Base-by-base conservation (phyloP, 2,113 vertebrate genomes). In the Miniopterus natalensis region DNA sequence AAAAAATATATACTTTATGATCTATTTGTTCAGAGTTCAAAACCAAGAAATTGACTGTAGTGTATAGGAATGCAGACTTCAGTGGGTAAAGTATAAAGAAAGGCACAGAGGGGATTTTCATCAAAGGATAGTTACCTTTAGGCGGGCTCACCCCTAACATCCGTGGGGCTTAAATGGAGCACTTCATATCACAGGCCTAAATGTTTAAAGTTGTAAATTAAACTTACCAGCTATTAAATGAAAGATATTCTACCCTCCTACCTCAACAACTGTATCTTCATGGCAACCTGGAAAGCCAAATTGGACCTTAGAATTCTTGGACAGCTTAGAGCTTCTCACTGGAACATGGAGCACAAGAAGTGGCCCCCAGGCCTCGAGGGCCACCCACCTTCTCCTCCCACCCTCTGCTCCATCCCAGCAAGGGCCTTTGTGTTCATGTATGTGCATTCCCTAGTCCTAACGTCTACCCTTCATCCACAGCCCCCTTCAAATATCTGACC, bases 321-420 rank as follows among this genome's bases (percentile, higher is more conserved):
- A 11, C 1, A 12, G 15, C 59, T 83, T 73, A 29, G 42, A 53
- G 10, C 10, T 59, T 85, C 70, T 78, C 42, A 1, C 29, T 65
- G 42, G 27, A 73, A 61, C 1, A 1, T 6, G 25, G 8, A 14
- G 31, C 27, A 8, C 8, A 29, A 17, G 55, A 63, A 13, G 1
- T 1, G 4, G 42, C 15, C 4, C 18, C 21, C 4, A 29, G n/a
- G 18, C 27, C 40, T 53, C 71, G 0, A 1, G 3, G 21, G 8
- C 9, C 27, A 31, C 27, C 77, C 3, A 14, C 15, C 21, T 15
- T 45, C 53, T 74, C 11, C 11, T 59, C n/a, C 59, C 40, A 27
- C 0, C 4, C 55, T 45, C 45, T 45, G 31, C 29, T 40, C 78
- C 42, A 42, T n/a, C 79, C 53, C 31, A 1, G 40, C 29, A 40